Base-by-base conservation (phyloP, 2,888 invertebrate genomes). In the Pyrgus malvae region DNA sequence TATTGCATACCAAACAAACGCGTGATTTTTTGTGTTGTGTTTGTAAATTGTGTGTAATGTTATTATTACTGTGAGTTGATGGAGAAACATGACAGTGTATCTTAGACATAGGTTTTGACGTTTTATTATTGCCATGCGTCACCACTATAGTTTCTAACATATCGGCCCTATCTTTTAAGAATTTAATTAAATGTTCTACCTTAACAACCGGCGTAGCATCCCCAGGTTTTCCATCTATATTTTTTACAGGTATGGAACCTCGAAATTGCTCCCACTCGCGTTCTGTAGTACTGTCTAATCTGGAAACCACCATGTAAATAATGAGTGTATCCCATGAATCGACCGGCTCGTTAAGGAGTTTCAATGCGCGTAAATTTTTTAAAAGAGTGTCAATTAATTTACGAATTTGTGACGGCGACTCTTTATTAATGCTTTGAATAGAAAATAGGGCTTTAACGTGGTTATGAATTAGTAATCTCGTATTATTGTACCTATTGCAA, bases 241-340 rank as follows among this genome's bases (percentile, higher is more conserved):
- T 31, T 19, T 41, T 21, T 11, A 14, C 17, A 33, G 38, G 37
- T 25, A 51, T 31, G 25, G 48, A 46, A n/a, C 46, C 35, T 42
- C 54, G 56, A 37, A 56, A 55, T 29, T 40, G 48, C 41, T 68
- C 66, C 66, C 68, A 70, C 19, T 62, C 63, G 1, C 57, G 58
- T 14, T 56, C 59, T 0, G 67, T 66, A 6, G 46, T 29, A 1
- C 38, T 7, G 55, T 70, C 69, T 11, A 70, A 40, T 54, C 66
- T 69, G 4, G 57, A 56, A 4, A 60, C 58, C 6, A 66, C 56
- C 8, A 67, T 46, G 27, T 59, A 60, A 40, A 65, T 62, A 16
- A 67, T 55, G 9, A 66, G 37, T 4, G 60, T 58, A 23, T 65
- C 66, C 64, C 65, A 69, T 5, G 56, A 48, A 8, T 63, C 61